Evolutionary conservation across 2,888 invertebrate genomes (phyloP).

Genomic region (Selenia dentaria): DNA sequence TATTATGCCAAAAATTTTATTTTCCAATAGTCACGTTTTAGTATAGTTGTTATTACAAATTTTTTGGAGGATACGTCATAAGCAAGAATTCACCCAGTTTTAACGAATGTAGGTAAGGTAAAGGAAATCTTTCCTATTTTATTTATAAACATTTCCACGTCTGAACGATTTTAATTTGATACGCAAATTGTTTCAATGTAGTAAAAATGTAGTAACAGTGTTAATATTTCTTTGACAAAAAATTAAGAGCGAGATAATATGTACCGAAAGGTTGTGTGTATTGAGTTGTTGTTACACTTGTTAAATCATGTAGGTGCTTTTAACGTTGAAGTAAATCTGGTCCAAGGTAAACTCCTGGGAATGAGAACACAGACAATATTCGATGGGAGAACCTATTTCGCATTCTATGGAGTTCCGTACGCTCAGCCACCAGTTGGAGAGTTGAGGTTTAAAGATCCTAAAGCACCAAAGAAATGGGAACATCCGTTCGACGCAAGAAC

Average conservation of each 20-base stretch:
- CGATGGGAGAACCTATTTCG: conserved; percentile 53
- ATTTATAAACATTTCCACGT: conserved; percentile 15
- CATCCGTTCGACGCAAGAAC: conserved; percentile 83
- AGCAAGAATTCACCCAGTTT: too few relatives aligned
- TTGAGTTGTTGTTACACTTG: conserved; percentile 36
- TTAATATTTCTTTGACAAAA: too few relatives aligned
- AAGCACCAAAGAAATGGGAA: conserved; percentile 65
- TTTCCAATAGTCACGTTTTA: too few relatives aligned
- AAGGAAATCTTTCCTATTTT: not conserved
- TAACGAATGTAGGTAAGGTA: not conserved
- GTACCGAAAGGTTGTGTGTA: conserved; percentile 33
- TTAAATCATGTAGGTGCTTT: conserved; percentile 31
- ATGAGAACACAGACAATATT: conserved; percentile 53
- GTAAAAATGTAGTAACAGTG: too few relatives aligned
- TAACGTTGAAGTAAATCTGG: conserved; percentile 56
- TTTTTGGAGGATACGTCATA: too few relatives aligned
- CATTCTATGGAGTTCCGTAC: conserved; percentile 74
- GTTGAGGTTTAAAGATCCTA: conserved; percentile 69
- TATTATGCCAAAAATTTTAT: too few relatives aligned
- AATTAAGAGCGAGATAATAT: conserved; percentile 26
- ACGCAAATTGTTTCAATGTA: too few relatives aligned
- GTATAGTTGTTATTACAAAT: too few relatives aligned
- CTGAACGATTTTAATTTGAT: conserved; percentile 16
- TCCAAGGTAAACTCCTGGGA: conserved; percentile 62
- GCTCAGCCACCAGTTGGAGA: conserved; percentile 61